These are phyloP conservation scores for Archilochus colubris DNA, from an alignment of 2,113 vertebrate species.

Conservation along the genomic window DNA sequence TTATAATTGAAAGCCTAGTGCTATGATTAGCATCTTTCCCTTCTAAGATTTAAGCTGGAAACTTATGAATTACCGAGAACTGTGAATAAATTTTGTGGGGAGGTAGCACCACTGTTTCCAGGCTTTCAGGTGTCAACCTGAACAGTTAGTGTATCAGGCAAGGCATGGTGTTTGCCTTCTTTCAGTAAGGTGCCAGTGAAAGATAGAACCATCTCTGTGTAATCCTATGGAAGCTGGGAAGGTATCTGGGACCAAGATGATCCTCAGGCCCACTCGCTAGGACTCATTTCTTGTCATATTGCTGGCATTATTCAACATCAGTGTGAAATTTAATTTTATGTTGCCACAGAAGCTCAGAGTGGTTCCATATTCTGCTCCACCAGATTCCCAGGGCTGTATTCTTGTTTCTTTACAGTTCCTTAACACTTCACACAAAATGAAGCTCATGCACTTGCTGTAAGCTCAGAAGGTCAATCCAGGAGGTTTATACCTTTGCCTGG, in stretches of 20 bases:
- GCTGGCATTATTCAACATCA: background rate
- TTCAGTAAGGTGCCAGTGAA: background rate
- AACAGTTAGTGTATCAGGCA: background rate
- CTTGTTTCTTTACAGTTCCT: background rate
- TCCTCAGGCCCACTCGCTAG: background rate
- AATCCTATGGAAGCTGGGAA: background rate
- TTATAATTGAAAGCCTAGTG: background rate
- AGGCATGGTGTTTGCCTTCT: background rate
- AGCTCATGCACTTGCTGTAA: background rate
- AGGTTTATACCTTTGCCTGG: background rate
- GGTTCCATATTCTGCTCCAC: background rate
- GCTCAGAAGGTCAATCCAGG: background rate
- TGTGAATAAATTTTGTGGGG: background rate
- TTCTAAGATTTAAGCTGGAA: background rate
- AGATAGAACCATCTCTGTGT: background rate
- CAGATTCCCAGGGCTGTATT: background rate
- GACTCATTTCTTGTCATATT: fast-evolving
- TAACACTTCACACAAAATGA: background rate
- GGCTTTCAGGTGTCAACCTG: background rate
- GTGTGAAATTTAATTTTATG: background rate
- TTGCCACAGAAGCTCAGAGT: background rate
- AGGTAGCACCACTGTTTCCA: background rate
- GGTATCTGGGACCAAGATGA: background rate
- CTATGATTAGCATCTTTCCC: background rate
- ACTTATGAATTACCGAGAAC: background rate